Conservation (phyloP, 2,888 invertebrate genomes). For the Dolichopus griseipennis region DNA sequence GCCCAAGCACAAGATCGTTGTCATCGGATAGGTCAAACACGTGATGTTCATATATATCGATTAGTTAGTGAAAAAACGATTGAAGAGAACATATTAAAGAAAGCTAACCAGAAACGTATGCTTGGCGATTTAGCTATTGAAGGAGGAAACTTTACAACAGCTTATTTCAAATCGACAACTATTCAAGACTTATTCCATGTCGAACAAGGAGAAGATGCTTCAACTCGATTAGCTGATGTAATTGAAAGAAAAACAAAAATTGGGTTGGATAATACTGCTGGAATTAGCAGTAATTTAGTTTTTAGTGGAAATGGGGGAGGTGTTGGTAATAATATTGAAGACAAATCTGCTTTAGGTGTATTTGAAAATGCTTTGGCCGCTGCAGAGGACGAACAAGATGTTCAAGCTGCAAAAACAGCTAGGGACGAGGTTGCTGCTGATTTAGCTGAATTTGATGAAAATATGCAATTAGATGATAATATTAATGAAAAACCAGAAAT, state of each 20-base stretch:
- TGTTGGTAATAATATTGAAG: conserved; percentile 37
- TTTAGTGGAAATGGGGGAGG: conserved; percentile 14
- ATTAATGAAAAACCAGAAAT: conserved; percentile 47
- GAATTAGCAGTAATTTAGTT: conserved; percentile 20
- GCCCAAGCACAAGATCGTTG: conserved; percentile 94
- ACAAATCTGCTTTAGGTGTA: conserved; percentile 54
- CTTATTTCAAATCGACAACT: conserved; percentile 87
- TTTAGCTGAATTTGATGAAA: conserved; percentile 92
- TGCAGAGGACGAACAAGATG: conserved; percentile 92
- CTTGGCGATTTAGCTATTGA: conserved; percentile 96
- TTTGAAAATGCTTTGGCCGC: conserved; percentile 78
- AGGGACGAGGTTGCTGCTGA: conserved; percentile 84
- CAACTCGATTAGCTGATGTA: conserved; percentile 51
- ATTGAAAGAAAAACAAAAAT: conserved; percentile 41
- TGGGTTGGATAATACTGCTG: conserved; percentile 21
- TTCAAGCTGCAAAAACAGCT: conserved; percentile 78
- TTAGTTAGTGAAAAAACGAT: conserved; percentile 94
- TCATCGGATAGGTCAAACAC: conserved; percentile 97
- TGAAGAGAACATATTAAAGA: conserved; percentile 98
- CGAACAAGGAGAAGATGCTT: conserved; percentile 54
- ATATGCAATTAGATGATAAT: conserved; percentile 71
- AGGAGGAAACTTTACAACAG: conserved; percentile 96
- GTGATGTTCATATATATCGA: conserved; percentile 97
- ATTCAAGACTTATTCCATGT: conserved; percentile 87
- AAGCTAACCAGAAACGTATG: conserved; percentile 94